Base-by-base conservation (phyloP, 2,797 vertebrate species). In the Sebastes taczanowskii region DNA sequence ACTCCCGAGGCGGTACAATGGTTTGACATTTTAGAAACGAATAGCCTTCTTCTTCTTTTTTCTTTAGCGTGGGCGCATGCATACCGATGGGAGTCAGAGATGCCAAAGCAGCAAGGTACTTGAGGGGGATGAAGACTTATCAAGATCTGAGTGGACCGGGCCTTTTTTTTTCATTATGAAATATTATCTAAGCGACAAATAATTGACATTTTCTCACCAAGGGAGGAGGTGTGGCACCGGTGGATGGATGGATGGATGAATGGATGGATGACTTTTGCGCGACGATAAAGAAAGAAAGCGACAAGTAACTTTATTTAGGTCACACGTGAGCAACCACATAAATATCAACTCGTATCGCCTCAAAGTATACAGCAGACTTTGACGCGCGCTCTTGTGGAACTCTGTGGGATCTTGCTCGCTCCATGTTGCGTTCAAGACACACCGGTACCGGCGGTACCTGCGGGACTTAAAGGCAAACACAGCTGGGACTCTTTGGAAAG, bases 251-350 rank as follows among this genome's bases (percentile, higher is more conserved):
- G 11, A 38, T 38, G 35, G 35, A 35, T 35, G 34, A 35, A 38
- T 38, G 35, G 69, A 88, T 63, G 86, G 78, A 74, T 76, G 84
- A 85, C 76, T 88, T 88, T 71, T 29, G 38, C 10, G 35, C 5
- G 46, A 56, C 74, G 62, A 72, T 35, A 67, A 72, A 90, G 59
- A 53, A 59, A 38, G 35, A 38, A 42, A 80, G 38, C 18, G 42
- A 64, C 67, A 72, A 83, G 81, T 60, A 91, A 93, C 86, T 94
- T 88, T 81, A 59, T 71, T 11, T 71, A 74, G 71, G 78, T 81
- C 82, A 77, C 89, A 80, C 72, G 86, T 86, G 80, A 87, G 49
- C 77, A 3, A 3, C 59, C 49, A 7, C 74, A 32, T 13, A 34
- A 20, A 32, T 13, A 58, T 62, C 80, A 38, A 84, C 77, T 79